A percentile compares a stretch with the other conserved stretches of the same genome.
These are phyloP conservation scores for Watsonalla cultraria DNA, from an alignment of 2,888 invertebrate genomes.

Conservation along the genomic window DNA sequence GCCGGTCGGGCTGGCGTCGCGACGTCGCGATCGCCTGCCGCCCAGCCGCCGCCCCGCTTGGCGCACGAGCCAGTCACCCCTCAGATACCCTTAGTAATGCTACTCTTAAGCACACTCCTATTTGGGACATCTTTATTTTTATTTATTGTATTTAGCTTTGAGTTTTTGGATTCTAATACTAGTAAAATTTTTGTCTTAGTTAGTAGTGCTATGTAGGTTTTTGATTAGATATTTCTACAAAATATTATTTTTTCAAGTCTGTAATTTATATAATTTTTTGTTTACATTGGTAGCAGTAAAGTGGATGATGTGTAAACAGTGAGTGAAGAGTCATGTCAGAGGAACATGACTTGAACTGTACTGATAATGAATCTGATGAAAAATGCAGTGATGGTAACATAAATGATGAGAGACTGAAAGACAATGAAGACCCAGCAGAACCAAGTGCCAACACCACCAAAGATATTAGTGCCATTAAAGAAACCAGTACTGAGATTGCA, in stretches of 20 bases:
- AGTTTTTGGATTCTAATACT: too few relatives aligned
- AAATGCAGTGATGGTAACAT: slow-evolving; percentile 24
- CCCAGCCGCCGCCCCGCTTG: slow-evolving; percentile 26
- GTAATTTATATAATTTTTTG: too few relatives aligned
- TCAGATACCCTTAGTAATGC: slow-evolving; percentile 18
- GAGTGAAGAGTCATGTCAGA: slow-evolving; percentile 62
- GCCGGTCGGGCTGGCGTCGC: slow-evolving; percentile 74
- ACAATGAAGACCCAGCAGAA: slow-evolving; percentile 21
- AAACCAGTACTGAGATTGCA: slow-evolving; percentile 27
- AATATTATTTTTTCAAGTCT: too few relatives aligned
- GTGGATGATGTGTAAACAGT: slow-evolving; percentile 29
- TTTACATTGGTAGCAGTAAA: background rate
- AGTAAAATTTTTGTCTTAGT: too few relatives aligned
- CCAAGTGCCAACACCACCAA: slow-evolving; percentile 51
- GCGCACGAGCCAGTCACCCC: slow-evolving; percentile 19
- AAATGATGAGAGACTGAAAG: slow-evolving; percentile 15
- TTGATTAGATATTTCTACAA: too few relatives aligned
- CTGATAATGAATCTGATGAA: slow-evolving; percentile 35
- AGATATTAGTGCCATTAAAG: slow-evolving; percentile 46
- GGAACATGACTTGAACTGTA: slow-evolving; percentile 51
- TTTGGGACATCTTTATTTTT: background rate
- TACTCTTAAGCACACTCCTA: background rate
- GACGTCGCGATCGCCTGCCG: slow-evolving; percentile 51
- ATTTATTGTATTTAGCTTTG: background rate
- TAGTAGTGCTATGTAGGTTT: too few relatives aligned